Evolutionary conservation across 2,888 invertebrate genomes (phyloP).

Genomic region (Junonia oenone): DNA sequence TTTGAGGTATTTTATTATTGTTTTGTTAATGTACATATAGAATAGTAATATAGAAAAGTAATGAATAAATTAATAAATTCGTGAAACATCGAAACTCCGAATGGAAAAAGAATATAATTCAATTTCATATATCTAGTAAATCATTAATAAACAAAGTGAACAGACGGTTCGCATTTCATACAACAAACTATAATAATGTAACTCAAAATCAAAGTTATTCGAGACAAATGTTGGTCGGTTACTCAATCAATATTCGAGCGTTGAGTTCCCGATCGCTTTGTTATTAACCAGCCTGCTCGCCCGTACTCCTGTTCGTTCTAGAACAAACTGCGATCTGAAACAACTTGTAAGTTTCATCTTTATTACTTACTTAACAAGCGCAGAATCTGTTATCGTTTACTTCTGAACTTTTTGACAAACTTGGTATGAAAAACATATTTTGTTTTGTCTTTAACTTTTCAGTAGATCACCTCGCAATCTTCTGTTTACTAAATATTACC

Average conservation of each 20-base stretch:
- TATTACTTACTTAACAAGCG: background rate
- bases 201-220: constrained; percentile 33
- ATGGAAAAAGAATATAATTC: too few relatives aligned
- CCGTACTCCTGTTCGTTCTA: constrained; percentile 30
- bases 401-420: too few relatives aligned
- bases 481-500: too few relatives aligned
- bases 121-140: background rate
- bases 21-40: too few relatives aligned
- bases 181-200: constrained; percentile 10
- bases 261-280: constrained; percentile 37
- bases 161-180: background rate
- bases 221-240: constrained; percentile 32
- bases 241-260: constrained; percentile 40
- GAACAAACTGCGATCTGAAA: constrained; percentile 1
- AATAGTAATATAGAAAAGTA: too few relatives aligned
- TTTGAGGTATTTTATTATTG: too few relatives aligned
- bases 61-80: too few relatives aligned
- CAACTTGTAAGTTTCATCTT: background rate
- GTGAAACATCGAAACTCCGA: too few relatives aligned
- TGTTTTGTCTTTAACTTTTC: too few relatives aligned
- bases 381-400: too few relatives aligned
- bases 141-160: background rate
- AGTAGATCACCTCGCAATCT: too few relatives aligned
- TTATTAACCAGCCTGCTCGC: constrained; percentile 48
- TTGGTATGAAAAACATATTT: too few relatives aligned